Conservation (phyloP, 37 sponge, comb jelly and placozoan genomes). For the Beroe ovata region DNA sequence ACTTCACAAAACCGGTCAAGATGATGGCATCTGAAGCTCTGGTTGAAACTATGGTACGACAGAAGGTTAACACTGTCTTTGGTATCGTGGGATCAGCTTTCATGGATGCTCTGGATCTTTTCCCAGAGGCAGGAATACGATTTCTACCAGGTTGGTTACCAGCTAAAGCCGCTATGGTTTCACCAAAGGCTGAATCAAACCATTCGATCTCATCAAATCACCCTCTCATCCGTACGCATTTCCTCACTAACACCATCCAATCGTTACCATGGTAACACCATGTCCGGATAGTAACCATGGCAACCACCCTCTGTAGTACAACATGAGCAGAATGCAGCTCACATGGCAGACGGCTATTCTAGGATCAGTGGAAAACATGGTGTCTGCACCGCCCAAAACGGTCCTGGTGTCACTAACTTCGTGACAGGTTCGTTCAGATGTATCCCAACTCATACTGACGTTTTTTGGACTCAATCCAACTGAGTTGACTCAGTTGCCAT, state of each 20-base stretch:
- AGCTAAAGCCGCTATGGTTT: no score
- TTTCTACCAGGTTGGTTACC: slow-evolving; percentile 9
- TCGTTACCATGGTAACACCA: no score
- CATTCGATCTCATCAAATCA: no score
- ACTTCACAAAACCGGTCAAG: slow-evolving; percentile 1
- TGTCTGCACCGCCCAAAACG: slow-evolving; percentile 37
- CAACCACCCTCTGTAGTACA: slow-evolving; percentile 17
- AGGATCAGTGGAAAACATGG: slow-evolving; percentile 56
- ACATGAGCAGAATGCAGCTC: slow-evolving; percentile 45
- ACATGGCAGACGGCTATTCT: slow-evolving; percentile 55
- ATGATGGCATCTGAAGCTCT: slow-evolving; percentile 29
- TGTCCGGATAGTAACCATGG: no score
- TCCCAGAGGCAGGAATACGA: slow-evolving; percentile 41
- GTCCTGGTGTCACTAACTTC: slow-evolving; percentile 18
- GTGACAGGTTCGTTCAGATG: slow-evolving; percentile 28
- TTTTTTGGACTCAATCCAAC: no score
- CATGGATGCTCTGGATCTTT: slow-evolving; percentile 53
- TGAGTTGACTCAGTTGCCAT: no score
- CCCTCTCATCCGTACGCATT: no score
- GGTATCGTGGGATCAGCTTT: slow-evolving; percentile 42
- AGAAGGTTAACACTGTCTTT: not conserved
- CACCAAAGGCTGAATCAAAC: no score
- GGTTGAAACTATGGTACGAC: slow-evolving; percentile 27
- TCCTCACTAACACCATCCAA: no score
- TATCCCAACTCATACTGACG: no score